A percentile compares a stretch with the other conserved stretches of the same genome.
Evolutionary conservation across 2,797 vertebrate species (phyloP).

Genomic region (Micromesistius poutassou): DNA sequence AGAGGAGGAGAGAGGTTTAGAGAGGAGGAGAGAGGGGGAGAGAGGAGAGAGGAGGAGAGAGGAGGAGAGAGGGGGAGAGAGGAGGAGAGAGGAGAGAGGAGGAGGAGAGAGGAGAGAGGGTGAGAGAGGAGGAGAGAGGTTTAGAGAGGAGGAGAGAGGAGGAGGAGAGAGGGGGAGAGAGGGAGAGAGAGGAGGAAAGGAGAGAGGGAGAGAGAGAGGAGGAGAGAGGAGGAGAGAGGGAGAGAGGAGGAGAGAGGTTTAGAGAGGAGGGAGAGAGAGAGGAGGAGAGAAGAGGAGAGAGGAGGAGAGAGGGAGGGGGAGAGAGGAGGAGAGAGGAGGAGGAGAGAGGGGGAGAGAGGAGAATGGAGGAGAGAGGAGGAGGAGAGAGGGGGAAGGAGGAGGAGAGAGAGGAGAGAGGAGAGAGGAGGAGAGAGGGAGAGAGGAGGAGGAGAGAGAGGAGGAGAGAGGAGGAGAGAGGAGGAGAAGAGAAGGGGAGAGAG

Average conservation of each 20-base stretch:
- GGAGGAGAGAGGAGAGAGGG: neutral
- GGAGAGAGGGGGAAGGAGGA: neutral
- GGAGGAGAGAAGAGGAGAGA: neutral
- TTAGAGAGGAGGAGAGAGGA: constrained; percentile 9
- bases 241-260: neutral
- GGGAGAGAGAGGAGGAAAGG: neutral
- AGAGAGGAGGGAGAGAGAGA: constrained; percentile 2
- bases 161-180: no score
- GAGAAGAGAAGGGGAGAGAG: constrained; percentile 5
- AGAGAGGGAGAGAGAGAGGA: constrained; percentile 10
- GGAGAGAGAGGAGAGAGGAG: neutral
- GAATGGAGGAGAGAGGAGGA: neutral
- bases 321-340: neutral
- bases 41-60: neutral
- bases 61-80: neutral
- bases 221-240: constrained; percentile 12
- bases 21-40: neutral
- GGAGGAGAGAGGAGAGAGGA: neutral
- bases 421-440: neutral
- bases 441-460: neutral
- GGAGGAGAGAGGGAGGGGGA: neutral
- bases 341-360: neutral
- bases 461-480: neutral
- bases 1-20: neutral
- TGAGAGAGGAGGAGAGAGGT: constrained; percentile 9